These are phyloP conservation scores for Panthera tigris DNA, from an alignment of 2,113 vertebrate genomes.

Conservation along the genomic window DNA sequence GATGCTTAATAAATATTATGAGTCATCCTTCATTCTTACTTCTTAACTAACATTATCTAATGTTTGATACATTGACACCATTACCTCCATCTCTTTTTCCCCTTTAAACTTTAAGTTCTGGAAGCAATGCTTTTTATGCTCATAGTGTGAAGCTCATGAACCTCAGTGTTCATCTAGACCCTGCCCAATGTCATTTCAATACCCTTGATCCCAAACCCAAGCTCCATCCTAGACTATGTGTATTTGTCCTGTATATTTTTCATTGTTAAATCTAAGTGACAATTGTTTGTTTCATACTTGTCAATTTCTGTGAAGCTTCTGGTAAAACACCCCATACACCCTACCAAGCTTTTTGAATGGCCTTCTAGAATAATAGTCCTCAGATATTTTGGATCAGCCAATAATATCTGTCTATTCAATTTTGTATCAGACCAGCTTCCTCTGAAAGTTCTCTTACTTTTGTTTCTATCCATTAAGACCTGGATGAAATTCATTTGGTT, in stretches of 20 bases:
- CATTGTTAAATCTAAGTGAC: neutral
- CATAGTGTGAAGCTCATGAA: neutral
- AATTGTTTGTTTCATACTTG: neutral
- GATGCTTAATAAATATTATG: neutral
- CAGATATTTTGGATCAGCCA: neutral
- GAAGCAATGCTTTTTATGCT: neutral
- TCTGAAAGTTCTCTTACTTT: neutral
- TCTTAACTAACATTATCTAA: constrained; percentile 15
- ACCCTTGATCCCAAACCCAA: neutral
- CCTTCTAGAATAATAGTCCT: neutral
- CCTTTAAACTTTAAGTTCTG: neutral
- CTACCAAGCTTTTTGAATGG: neutral
- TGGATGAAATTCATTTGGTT: neutral
- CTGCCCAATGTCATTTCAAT: neutral
- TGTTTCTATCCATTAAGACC: constrained; percentile 4
- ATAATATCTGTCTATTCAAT: neutral
- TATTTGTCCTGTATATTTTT: neutral
- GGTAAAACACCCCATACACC: neutral
- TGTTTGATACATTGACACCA: neutral
- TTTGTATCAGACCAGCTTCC: neutral
- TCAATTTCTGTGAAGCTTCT: neutral
- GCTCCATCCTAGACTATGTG: neutral
- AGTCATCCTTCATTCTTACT: neutral
- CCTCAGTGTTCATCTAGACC: neutral
- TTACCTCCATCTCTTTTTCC: neutral